These are phyloP conservation scores for Potorous gilbertii DNA, from an alignment of 2,797 vertebrate genomes.

Conservation along the genomic window DNA sequence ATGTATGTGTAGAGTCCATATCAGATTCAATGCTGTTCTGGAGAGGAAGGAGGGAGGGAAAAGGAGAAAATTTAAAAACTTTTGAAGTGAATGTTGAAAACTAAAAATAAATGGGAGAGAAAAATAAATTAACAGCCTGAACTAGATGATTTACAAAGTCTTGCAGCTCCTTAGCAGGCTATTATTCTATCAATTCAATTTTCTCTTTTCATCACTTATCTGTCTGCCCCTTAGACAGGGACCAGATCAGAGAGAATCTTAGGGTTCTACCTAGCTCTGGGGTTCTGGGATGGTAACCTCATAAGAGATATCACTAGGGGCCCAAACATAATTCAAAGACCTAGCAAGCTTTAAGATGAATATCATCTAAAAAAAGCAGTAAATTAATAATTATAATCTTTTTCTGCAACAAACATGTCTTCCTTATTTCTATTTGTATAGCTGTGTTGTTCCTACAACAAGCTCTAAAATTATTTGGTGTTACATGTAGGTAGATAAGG, in stretches of 20 bases:
- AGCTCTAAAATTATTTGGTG: not conserved
- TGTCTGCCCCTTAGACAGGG: not conserved
- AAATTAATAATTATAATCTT: not conserved
- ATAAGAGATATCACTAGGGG: not conserved
- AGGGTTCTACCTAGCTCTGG: not conserved
- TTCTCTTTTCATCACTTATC: not conserved
- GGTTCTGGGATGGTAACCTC: not conserved
- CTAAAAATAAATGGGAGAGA: too few relatives aligned
- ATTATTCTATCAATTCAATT: not conserved
- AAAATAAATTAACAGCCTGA: too few relatives aligned
- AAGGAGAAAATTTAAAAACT: too few relatives aligned
- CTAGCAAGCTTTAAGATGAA: not conserved
- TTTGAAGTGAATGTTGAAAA: too few relatives aligned
- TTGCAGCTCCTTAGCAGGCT: not conserved
- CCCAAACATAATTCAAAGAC: not conserved
- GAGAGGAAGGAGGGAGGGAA: too few relatives aligned
- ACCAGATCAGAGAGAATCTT: not conserved
- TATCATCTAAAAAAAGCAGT: not conserved
- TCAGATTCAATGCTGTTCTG: too few relatives aligned
- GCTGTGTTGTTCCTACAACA: not conserved
- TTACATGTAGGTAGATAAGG: too few relatives aligned
- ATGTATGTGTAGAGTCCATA: too few relatives aligned
- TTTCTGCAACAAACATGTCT: not conserved
- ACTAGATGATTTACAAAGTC: not conserved
- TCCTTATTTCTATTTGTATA: not conserved